A percentile compares a stretch with the other conserved stretches of the same genome.
phyloP scores from a whole-genome alignment of 2,113 vertebrate genomes.

The Triplophysa tibetana region DNA sequence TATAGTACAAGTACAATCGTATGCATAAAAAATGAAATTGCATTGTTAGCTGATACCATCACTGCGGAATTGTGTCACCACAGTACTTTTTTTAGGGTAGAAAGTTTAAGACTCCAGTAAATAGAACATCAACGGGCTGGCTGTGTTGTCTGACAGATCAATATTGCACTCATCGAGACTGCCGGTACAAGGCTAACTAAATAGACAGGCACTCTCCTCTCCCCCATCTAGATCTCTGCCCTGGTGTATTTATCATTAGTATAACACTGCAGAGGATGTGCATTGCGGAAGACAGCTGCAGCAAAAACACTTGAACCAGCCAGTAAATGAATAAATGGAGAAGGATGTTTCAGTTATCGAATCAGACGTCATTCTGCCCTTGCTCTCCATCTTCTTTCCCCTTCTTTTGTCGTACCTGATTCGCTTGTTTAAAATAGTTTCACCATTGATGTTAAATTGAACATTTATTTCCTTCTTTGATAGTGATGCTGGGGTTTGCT shows the following conservation, averaged over 20 bases:
- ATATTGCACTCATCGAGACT: constrained; percentile 27
- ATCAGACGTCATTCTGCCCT: background rate
- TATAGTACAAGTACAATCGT: background rate
- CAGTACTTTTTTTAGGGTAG: background rate
- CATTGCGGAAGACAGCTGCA: constrained; percentile 24
- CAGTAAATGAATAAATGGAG: constrained; percentile 29
- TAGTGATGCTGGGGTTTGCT: constrained; percentile 18
- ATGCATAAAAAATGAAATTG: background rate
- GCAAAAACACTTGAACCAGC: constrained; percentile 16
- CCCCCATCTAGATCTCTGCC: background rate
- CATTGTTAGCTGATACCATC: background rate
- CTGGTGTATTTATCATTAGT: constrained; percentile 40
- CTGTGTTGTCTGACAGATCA: constrained; percentile 33
- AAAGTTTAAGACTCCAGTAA: constrained; percentile 25
- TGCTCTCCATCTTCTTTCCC: background rate
- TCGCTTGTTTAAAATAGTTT: background rate
- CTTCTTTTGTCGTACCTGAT: background rate
- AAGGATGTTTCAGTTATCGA: constrained; percentile 18
- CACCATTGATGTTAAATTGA: background rate
- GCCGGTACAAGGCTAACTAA: constrained; percentile 32
- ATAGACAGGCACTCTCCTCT: constrained; percentile 22
- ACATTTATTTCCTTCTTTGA: constrained; percentile 5
- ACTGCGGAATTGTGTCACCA: background rate
- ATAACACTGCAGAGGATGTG: constrained; percentile 33
- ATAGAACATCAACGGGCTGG: background rate